Percentiles rank a stretch among this genome's conserved stretches.
Conservation (phyloP, 2,797 vertebrate species). For the Chelonia mydas region DNA sequence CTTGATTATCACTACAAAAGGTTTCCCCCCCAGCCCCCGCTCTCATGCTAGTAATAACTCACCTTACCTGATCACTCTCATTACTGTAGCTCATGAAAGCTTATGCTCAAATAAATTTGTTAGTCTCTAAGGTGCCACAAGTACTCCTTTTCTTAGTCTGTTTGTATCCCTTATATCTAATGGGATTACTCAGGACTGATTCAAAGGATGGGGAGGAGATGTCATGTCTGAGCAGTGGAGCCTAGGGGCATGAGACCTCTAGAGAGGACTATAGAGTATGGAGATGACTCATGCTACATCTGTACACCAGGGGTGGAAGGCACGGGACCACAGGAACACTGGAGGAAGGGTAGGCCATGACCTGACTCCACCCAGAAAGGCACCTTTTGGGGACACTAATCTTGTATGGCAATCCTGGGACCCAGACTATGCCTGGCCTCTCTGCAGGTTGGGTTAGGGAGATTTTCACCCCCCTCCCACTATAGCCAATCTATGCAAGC, state of each 20-base stretch:
- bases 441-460: rapidly evolving
- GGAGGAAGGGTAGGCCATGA: background rate
- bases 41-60: no score
- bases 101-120: no score
- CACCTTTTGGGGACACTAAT: background rate
- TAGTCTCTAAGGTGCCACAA: no score
- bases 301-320: background rate
- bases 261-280: background rate
- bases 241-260: background rate
- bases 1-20: no score
- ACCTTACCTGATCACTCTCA: no score
- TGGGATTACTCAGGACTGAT: background rate
- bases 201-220: background rate
- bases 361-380: background rate
- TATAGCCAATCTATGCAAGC: rapidly evolving
- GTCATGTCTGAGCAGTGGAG: no score
- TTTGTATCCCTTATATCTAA: background rate
- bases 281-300: background rate
- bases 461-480: no score
- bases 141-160: background rate
- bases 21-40: no score
- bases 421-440: background rate
- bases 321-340: background rate
- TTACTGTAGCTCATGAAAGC: no score
- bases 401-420: background rate